Percentiles rank a stretch among this genome's conserved stretches.
Conservation (phyloP, 2,113 vertebrate species). For the Austrofundulus limnaeus region DNA sequence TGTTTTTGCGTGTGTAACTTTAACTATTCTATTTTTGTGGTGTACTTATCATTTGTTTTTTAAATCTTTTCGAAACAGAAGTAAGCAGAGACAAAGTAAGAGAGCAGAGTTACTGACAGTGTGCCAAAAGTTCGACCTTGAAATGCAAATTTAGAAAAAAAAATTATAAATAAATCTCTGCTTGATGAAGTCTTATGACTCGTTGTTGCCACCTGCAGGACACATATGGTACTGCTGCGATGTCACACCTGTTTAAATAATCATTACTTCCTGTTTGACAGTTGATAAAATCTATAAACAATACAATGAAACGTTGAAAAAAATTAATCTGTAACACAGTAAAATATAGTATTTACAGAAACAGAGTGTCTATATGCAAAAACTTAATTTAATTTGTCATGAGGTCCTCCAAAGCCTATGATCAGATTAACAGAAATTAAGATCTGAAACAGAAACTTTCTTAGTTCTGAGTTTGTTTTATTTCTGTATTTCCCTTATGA, state of each 20-base stretch:
- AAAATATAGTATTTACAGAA: neutral
- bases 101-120: neutral
- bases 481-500: neutral
- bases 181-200: slow-evolving; percentile 11
- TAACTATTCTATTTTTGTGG: too few relatives aligned
- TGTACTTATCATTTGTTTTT: too few relatives aligned
- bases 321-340: neutral
- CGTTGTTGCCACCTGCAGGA: slow-evolving; percentile 62
- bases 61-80: too few relatives aligned
- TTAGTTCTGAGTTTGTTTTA: neutral
- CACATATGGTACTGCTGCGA: slow-evolving; percentile 20
- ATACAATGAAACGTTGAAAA: too few relatives aligned
- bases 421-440: neutral
- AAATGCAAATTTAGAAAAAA: neutral
- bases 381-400: neutral
- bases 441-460: neutral
- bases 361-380: neutral
- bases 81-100: too few relatives aligned
- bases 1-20: too few relatives aligned
- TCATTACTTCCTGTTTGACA: neutral
- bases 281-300: too few relatives aligned
- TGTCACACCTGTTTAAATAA: neutral
- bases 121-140: neutral
- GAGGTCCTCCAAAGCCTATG: neutral
- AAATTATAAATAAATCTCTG: neutral